Evolutionary conservation across 2,888 invertebrate genomes (phyloP).

Genomic region (Gasteruption jaculator): DNA sequence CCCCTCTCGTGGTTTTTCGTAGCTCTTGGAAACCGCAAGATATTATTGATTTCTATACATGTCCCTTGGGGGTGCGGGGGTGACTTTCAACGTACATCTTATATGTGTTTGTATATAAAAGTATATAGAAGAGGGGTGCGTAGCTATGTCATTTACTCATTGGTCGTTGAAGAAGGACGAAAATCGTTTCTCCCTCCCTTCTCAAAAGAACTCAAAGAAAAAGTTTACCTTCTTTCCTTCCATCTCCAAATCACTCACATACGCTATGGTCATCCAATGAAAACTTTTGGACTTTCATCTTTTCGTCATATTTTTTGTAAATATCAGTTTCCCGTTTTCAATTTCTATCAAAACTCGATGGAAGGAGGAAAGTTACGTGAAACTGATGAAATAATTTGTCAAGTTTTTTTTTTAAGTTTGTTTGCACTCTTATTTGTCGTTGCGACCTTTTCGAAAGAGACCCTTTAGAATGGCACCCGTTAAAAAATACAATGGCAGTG

Average conservation of each 20-base stretch:
- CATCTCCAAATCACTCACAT: conserved; percentile 8
- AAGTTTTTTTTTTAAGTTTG: conserved; percentile 27
- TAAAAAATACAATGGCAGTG: conserved; percentile 25
- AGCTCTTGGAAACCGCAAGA: conserved; percentile 48
- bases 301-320: conserved; percentile 2
- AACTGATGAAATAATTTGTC: conserved; percentile 28
- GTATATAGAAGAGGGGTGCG: conserved; percentile 27
- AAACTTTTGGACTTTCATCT: no score
- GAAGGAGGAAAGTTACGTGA: no score
- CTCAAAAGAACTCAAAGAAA: no score
- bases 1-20: no score
- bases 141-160: conserved; percentile 44
- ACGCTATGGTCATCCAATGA: no score
- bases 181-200: conserved; percentile 28
- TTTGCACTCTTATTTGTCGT: conserved; percentile 21
- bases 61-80: conserved; percentile 25
- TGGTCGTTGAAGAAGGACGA: conserved; percentile 35
- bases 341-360: no score
- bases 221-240: conserved; percentile 14
- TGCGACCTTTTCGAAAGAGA: conserved; percentile 13
- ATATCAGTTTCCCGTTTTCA: not conserved
- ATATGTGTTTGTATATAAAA: conserved; percentile 33
- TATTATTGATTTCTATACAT: conserved; percentile 51
- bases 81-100: conserved; percentile 24
- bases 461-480: conserved; percentile 27